These are phyloP conservation scores for Callipepla squamata DNA, from an alignment of 2,113 vertebrate genomes.

Conservation along the genomic window DNA sequence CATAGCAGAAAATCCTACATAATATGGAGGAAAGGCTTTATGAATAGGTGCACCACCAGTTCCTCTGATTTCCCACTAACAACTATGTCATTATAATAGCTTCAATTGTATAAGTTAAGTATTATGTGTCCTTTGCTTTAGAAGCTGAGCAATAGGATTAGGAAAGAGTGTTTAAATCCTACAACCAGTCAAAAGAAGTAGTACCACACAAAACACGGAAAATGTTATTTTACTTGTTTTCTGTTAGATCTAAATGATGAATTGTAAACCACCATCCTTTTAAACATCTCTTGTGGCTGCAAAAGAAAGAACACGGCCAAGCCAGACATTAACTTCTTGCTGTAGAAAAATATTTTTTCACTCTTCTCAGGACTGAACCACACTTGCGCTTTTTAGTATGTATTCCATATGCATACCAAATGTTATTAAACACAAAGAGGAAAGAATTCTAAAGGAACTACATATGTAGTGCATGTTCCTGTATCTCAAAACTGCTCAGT, in stretches of 20 bases:
- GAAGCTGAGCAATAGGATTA: not conserved
- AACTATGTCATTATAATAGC: not conserved
- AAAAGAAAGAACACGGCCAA: conserved; percentile 76
- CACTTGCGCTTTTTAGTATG: not conserved
- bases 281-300: conserved; percentile 97
- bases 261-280: conserved; percentile 99
- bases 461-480: not conserved
- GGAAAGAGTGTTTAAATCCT: conserved; percentile 7
- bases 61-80: not conserved
- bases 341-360: not conserved
- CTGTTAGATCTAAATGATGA: conserved; percentile 91
- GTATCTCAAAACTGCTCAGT: not conserved
- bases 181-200: conserved; percentile 29
- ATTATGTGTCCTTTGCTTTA: not conserved
- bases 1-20: not conserved
- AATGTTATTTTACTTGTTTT: conserved; percentile 84
- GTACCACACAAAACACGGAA: conserved; percentile 28
- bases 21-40: not conserved
- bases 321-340: conserved; percentile 27
- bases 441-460: not conserved
- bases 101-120: not conserved
- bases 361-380: not conserved
- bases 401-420: not conserved
- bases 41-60: not conserved
- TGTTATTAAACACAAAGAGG: not conserved